Percentiles rank a stretch among this genome's conserved stretches.
phyloP scores from a whole-genome alignment of 23 tunicate genomes.

The Phallusia fumigata region DNA sequence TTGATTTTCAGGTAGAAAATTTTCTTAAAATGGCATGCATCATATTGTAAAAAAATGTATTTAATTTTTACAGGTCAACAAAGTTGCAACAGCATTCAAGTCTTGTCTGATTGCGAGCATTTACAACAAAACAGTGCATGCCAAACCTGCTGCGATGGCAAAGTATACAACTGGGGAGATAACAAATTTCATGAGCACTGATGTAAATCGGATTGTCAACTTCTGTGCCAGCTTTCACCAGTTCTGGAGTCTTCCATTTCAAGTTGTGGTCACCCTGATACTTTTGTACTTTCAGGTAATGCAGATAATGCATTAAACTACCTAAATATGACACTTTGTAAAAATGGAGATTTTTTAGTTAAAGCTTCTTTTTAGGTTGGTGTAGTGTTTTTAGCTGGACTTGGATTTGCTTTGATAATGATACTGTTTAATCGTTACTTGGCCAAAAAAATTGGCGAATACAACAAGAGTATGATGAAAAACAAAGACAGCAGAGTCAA shows the following conservation, averaged over 20 bases:
- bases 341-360: no score
- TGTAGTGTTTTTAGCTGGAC: constrained; percentile 73
- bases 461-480: constrained; percentile 77
- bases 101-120: constrained; percentile 57
- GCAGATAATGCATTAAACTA: no score
- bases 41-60: neutral
- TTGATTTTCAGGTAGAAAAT: constrained; percentile 73
- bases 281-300: constrained; percentile 78
- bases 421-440: constrained; percentile 87
- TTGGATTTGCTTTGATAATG: constrained; percentile 86
- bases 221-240: constrained; percentile 90
- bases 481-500: constrained; percentile 79
- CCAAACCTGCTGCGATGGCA: constrained; percentile 48
- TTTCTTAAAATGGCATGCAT: no score
- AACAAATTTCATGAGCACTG: constrained; percentile 97
- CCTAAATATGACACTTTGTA: no score
- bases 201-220: constrained; percentile 82
- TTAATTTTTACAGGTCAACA: constrained; percentile 50
- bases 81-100: constrained; percentile 53
- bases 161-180: constrained; percentile 85
- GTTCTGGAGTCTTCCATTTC: constrained; percentile 97
- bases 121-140: constrained; percentile 59
- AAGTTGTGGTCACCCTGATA: constrained; percentile 76
- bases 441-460: constrained; percentile 86
- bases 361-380: constrained; percentile 52